Evolutionary conservation across 2,797 vertebrate species (phyloP), one percentile per base, ranked within the genome.

Genomic region (Uromys caudimaculatus): DNA sequence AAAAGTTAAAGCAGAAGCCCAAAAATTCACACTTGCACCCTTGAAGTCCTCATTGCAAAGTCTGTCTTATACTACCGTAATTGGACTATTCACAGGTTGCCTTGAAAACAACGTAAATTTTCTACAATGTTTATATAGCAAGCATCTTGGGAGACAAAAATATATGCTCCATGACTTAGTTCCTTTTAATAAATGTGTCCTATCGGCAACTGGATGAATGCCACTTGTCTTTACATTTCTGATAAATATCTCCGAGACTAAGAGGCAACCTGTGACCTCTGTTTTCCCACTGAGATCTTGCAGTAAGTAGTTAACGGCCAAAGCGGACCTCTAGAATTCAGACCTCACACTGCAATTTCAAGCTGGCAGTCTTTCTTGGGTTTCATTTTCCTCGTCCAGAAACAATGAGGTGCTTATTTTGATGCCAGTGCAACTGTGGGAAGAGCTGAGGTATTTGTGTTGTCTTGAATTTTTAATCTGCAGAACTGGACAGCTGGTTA

Each of bases 351-450:
- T 94, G 87, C 91, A 96, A 90, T 96, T 95, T 96, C 89, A 77
- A 91, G 89, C 84, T 97, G 96, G 97, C 97, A 95, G 90, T 32
- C 58, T 96, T 95, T 84, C 84, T 84, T 95, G 83, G 69, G 81
- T 96, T 96, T 97, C 93, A 69, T 95, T 97, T 95, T 90, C 84
- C 76, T 93, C 89, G 71, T 95, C 81, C 91, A 90, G 77, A 93
- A 96, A 98, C 96, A 98, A 97, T 93, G 93, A 95, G 91, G 73
- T 11, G 77, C 44, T 97, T 97, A 97, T 97, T 97, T 92, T 62
- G 77, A 94, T 95, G 97, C 95, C 97, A 97, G 54, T 19, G 88
- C 62, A 94, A 97, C 87, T 96, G 93, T 97, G 96, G 95, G 96
- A 96, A 96, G 96, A 91, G 87, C 77, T 77, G 64, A 92, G 89